Percentiles rank a stretch among this genome's conserved stretches.
Conservation (phyloP, 2,797 vertebrate genomes). For the Triplophysa yarkandensis region DNA sequence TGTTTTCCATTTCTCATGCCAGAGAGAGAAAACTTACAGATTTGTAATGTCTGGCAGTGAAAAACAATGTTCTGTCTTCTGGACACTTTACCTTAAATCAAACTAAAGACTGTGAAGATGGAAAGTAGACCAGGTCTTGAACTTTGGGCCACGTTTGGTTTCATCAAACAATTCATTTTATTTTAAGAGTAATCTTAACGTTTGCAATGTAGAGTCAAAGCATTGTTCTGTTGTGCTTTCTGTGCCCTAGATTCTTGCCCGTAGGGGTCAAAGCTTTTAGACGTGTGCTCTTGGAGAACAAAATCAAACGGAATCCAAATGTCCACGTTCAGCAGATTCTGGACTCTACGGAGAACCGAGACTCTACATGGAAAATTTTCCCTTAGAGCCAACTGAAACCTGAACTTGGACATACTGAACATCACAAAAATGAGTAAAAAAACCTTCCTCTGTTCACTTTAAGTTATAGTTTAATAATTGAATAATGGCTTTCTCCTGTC, state of each 20-base stretch:
- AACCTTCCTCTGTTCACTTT: neutral
- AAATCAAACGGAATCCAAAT: conserved; percentile 7
- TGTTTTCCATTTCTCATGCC: conserved; percentile 37
- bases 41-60: conserved; percentile 37
- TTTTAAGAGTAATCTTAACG: conserved; percentile 18
- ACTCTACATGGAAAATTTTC: conserved; percentile 14
- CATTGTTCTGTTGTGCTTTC: too few relatives aligned
- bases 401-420: neutral
- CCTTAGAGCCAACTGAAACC: neutral
- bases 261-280: conserved; percentile 17
- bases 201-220: too few relatives aligned
- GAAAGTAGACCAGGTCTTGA: neutral
- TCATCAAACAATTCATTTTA: conserved; percentile 15
- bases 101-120: neutral
- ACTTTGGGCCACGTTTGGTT: conserved; percentile 20
- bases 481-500: neutral
- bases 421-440: conserved; percentile 3
- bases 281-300: conserved; percentile 8
- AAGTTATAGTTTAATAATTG: conserved; percentile 6
- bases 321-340: conserved; percentile 14
- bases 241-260: too few relatives aligned
- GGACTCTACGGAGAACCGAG: neutral
- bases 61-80: conserved; percentile 40
- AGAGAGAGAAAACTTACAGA: conserved; percentile 38
- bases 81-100: neutral